Evolutionary conservation across 2,888 invertebrate species (phyloP).

Genomic region (Perdita meconis): DNA sequence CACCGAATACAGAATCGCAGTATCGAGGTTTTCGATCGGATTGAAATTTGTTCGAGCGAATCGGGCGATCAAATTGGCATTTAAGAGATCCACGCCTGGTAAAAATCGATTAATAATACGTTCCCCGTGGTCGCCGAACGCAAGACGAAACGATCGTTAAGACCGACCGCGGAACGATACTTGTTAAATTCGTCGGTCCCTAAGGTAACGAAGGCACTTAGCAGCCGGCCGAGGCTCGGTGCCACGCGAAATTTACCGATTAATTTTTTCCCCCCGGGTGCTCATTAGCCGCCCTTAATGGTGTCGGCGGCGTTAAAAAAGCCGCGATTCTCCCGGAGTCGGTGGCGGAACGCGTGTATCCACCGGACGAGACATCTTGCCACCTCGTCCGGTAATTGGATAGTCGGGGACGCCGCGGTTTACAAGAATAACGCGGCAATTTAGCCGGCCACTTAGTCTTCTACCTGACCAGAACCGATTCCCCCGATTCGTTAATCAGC

Average conservation of each 20-base stretch:
- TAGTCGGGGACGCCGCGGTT: slow-evolving; percentile 67
- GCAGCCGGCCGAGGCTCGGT: slow-evolving; percentile 53
- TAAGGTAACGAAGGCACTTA: slow-evolving; percentile 27
- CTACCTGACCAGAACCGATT: slow-evolving; percentile 64
- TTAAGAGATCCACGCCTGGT: neutral
- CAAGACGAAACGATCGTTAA: slow-evolving; percentile 21
- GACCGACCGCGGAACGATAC: slow-evolving; percentile 15
- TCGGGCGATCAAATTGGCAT: neutral
- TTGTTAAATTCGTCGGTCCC: slow-evolving; percentile 41
- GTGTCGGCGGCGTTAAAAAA: slow-evolving; percentile 60
- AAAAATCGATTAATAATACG: slow-evolving; percentile 33
- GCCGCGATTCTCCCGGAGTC: slow-evolving; percentile 53
- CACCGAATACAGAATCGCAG: too few species aligned
- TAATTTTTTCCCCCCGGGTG: slow-evolving; percentile 47
- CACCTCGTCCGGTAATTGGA: slow-evolving; percentile 72
- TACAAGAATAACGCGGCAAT: slow-evolving; percentile 72
- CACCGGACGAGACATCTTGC: slow-evolving; percentile 58
- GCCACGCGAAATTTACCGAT: slow-evolving; percentile 55
- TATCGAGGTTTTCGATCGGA: too few species aligned
- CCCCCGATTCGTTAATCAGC: slow-evolving; percentile 72
- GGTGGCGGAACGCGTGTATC: slow-evolving; percentile 59
- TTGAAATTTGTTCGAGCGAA: neutral
- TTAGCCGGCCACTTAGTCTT: slow-evolving; percentile 69
- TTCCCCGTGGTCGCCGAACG: neutral
- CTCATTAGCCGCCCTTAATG: slow-evolving; percentile 68